These are phyloP conservation scores for Phenganax subtilis DNA, from an alignment of 92 coral and sea anemone genomes.

Conservation along the genomic window DNA sequence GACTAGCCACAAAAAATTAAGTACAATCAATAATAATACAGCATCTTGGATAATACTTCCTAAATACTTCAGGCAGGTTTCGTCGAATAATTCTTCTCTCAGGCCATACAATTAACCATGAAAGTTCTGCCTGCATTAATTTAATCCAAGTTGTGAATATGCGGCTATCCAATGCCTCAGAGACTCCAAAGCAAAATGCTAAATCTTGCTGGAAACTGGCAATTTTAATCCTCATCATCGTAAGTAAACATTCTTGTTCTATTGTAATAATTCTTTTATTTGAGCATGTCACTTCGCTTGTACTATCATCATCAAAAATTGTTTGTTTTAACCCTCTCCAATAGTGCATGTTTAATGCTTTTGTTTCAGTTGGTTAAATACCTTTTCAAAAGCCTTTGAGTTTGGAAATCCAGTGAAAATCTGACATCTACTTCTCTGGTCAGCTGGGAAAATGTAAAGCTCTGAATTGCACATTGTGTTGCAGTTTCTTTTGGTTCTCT, in stretches of 20 bases:
- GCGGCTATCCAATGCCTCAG: constrained; percentile 18
- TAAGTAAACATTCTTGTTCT: constrained; percentile 38
- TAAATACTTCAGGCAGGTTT: constrained; percentile 14
- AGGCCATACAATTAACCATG: constrained; percentile 33
- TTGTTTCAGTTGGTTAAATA: constrained; percentile 35
- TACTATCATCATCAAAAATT: neutral
- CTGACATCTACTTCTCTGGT: constrained; percentile 42
- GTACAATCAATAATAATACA: constrained; percentile 37
- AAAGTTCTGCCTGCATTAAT: constrained; percentile 37
- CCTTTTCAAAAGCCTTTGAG: constrained; percentile 19
- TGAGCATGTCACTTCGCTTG: neutral
- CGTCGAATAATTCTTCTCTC: constrained; percentile 23
- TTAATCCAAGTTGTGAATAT: constrained; percentile 46
- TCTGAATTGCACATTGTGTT: constrained; percentile 8
- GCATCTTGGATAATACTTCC: constrained; percentile 1
- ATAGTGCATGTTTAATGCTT: constrained; percentile 40
- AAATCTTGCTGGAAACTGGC: constrained; percentile 32
- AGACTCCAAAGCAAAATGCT: constrained; percentile 37
- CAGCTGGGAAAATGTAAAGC: constrained; percentile 28
- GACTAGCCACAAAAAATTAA: constrained; percentile 31
- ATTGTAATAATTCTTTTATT: neutral
- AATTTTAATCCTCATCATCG: constrained; percentile 33
- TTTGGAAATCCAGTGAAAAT: constrained; percentile 39
- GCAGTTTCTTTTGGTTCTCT: neutral
- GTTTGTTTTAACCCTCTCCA: constrained; percentile 45